Conservation (phyloP, 2,113 vertebrate genomes). For the Seriola quinqueradiata region DNA sequence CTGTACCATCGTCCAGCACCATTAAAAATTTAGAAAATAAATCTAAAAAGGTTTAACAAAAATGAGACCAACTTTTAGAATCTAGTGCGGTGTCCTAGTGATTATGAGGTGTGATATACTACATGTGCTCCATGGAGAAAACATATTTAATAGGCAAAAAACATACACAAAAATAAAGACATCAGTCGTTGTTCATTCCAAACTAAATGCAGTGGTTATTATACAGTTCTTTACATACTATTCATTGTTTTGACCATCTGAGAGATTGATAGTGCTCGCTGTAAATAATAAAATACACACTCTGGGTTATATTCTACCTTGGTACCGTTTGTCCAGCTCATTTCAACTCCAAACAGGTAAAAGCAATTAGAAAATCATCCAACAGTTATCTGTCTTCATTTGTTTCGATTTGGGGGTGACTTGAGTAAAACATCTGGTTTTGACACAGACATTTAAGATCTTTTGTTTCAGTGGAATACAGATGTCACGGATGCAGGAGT, state of each 20-base stretch:
- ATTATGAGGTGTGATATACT: background rate
- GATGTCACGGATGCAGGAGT: background rate
- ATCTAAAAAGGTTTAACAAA: background rate
- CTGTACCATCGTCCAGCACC: slow-evolving; percentile 9
- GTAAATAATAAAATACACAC: background rate
- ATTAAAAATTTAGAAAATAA: background rate
- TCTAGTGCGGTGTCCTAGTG: background rate
- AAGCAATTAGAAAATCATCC: background rate
- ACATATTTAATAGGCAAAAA: background rate
- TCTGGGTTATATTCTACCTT: slow-evolving; percentile 1
- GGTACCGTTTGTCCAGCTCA: slow-evolving; percentile 12
- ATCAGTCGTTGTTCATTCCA: background rate
- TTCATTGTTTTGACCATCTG: slow-evolving; percentile 7
- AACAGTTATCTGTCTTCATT: no score
- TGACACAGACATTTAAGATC: no score
- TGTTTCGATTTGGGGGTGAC: no score
- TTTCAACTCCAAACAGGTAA: slow-evolving; percentile 24
- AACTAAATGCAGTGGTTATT: slow-evolving; percentile 17
- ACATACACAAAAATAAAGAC: background rate
- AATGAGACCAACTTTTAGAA: background rate
- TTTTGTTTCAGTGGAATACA: no score
- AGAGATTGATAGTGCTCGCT: slow-evolving; percentile 20
- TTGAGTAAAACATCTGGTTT: no score
- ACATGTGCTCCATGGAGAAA: background rate
- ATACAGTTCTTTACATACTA: background rate